A percentile compares a stretch with the other conserved stretches of the same genome.
Conservation (phyloP, 2,888 invertebrate genomes). For the Thysanoteuthis rhombus region DNA sequence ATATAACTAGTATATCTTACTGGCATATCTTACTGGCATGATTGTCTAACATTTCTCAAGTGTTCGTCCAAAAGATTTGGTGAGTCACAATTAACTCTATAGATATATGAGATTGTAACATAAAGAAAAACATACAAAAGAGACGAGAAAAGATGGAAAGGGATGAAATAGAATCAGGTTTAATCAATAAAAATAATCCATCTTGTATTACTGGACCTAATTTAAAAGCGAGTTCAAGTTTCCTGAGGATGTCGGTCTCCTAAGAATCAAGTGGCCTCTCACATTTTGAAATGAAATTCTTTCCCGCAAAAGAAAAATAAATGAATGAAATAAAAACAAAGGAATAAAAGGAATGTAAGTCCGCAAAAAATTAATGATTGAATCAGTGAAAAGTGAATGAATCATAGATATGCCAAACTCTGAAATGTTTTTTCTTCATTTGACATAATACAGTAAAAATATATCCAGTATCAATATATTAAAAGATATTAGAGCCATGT, state of each 20-base stretch:
- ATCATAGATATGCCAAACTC: not conserved
- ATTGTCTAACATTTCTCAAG: too few relatives aligned
- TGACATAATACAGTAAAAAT: not conserved
- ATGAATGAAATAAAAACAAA: not conserved
- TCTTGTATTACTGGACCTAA: not conserved
- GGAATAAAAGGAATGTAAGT: not conserved
- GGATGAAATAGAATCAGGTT: not conserved
- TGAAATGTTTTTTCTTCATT: not conserved
- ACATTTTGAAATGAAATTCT: not conserved
- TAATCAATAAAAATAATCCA: not conserved
- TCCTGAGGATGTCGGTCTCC: not conserved
- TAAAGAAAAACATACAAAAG: not conserved
- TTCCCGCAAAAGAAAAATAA: not conserved
- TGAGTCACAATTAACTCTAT: too few relatives aligned
- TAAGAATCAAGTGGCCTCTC: not conserved
- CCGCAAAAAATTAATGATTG: not conserved
- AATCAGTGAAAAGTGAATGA: not conserved
- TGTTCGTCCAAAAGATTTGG: too few relatives aligned
- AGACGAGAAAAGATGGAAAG: not conserved
- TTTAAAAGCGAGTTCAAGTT: constrained; percentile 12
- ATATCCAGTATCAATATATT: not conserved
- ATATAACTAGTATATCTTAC: too few relatives aligned
- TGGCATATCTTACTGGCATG: too few relatives aligned
- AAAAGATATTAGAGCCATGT: not conserved
- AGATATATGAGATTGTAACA: too few relatives aligned